A percentile compares a stretch with the other conserved stretches of the same genome.
Conservation (phyloP, 1,140 invertebrate genomes). For the Sycobia sp. region DNA sequence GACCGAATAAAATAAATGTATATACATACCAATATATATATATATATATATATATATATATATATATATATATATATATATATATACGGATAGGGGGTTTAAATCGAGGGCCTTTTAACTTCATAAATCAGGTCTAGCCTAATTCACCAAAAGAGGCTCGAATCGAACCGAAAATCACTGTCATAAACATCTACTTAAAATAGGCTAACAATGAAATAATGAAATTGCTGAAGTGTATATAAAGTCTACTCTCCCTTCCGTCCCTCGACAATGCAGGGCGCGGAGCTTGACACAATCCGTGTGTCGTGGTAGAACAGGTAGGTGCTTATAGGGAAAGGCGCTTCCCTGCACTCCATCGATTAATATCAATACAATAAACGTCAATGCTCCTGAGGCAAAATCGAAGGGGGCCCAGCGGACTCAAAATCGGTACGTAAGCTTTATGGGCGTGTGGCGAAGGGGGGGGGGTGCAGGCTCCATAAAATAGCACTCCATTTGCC, state of each 20-base stretch:
- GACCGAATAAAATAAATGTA: no score
- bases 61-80: no score
- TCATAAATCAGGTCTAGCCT: no score
- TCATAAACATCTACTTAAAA: neutral
- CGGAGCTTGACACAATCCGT: no score
- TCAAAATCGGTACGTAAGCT: no score
- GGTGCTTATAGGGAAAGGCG: constrained; percentile 42
- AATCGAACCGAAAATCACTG: neutral
- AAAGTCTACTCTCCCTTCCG: no score
- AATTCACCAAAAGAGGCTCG: no score
- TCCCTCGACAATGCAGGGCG: no score
- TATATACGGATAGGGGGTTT: no score
- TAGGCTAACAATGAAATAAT: constrained; percentile 5
- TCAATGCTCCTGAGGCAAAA: constrained; percentile 38
- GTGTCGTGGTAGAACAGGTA: constrained; percentile 42
- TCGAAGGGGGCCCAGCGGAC: constrained; percentile 6
- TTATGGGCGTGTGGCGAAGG: neutral
- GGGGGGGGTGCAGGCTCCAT: constrained; percentile 38
- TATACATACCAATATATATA: no score
- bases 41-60: no score
- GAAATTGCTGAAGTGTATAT: neutral
- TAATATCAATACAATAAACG: constrained; percentile 50
- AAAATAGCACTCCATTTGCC: constrained; percentile 43
- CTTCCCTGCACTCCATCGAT: constrained; percentile 48
- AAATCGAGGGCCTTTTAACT: no score